Conservation (phyloP, 2,888 invertebrate species). For the Clostera curtula region DNA sequence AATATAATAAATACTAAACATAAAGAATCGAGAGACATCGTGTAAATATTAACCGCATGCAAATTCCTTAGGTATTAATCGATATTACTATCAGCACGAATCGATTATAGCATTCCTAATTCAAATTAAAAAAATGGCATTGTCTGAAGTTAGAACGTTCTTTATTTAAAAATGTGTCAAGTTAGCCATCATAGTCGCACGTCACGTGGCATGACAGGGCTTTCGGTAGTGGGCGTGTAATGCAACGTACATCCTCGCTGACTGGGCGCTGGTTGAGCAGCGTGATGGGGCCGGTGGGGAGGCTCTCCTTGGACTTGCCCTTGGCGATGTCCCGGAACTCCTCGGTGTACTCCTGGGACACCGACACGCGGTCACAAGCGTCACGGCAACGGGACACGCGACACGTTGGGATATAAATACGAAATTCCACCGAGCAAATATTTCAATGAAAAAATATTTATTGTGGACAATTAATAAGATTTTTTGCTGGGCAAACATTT, state of each 20-base stretch:
- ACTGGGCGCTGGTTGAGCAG: conserved; percentile 96
- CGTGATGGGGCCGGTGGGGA: conserved; percentile 93
- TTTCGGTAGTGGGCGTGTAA: conserved; percentile 13
- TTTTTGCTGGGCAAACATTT: too few relatives aligned
- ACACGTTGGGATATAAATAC: conserved; percentile 44
- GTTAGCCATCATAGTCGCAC: conserved; percentile 10
- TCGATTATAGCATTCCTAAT: too few relatives aligned
- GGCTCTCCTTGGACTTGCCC: conserved; percentile 94
- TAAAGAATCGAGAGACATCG: conserved; percentile 1
- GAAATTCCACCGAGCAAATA: too few relatives aligned
- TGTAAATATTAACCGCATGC: too few relatives aligned
- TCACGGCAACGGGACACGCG: conserved; percentile 36
- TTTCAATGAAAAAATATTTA: too few relatives aligned
- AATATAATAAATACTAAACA: conserved; percentile 2
- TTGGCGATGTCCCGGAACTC: conserved; percentile 98
- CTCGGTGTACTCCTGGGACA: conserved; percentile 92
- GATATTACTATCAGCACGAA: too few relatives aligned
- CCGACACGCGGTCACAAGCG: conserved; percentile 64
- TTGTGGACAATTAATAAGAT: too few relatives aligned
- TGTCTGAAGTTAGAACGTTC: too few relatives aligned
- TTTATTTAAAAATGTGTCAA: too few relatives aligned
- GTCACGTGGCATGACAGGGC: conserved; percentile 10
- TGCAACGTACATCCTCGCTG: conserved; percentile 94
- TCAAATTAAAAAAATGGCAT: too few relatives aligned
- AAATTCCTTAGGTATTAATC: too few relatives aligned